These are phyloP conservation scores for Drosophila pruinosa DNA, from an alignment of 1,140 invertebrate species.

Conservation along the genomic window DNA sequence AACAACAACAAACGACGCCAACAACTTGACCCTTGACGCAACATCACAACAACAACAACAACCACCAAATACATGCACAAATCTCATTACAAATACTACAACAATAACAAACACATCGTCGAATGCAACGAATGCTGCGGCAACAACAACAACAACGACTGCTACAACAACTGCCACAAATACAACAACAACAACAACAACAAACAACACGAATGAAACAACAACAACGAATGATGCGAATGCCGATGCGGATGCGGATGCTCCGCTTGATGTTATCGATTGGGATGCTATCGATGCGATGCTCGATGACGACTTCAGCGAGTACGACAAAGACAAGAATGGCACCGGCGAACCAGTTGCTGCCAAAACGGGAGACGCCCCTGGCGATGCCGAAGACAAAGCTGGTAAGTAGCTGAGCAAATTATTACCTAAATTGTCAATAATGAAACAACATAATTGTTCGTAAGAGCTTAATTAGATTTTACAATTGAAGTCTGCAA, in stretches of 20 bases:
- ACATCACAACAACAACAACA: conserved; percentile 47
- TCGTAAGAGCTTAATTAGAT: too few species aligned
- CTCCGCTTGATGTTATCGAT: conserved; percentile 76
- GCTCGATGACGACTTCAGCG: conserved; percentile 80
- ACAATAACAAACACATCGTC: conserved; percentile 76
- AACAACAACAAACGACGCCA: conserved; percentile 68
- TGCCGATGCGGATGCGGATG: conserved; percentile 66
- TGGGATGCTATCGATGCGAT: conserved; percentile 81
- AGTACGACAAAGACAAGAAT: conserved; percentile 81
- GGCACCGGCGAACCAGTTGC: conserved; percentile 83
- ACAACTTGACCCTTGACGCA: conserved; percentile 68
- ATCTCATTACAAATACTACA: conserved; percentile 67
- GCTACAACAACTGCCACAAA: conserved; percentile 70
- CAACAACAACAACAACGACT: conserved; percentile 64
- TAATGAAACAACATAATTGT: too few species aligned
- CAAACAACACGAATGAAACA: conserved; percentile 50
- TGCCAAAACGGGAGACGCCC: conserved; percentile 89
- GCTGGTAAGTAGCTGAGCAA: conserved; percentile 85
- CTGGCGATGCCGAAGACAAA: conserved; percentile 89
- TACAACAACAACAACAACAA: conserved; percentile 50
- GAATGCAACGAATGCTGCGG: conserved; percentile 70
- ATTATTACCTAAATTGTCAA: background rate
- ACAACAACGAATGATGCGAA: conserved; percentile 41
- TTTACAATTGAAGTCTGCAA: too few species aligned
- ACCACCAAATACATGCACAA: conserved; percentile 73